Base-by-base conservation (phyloP, 2,797 vertebrate genomes). In the Dendrocincla fuliginosa region DNA sequence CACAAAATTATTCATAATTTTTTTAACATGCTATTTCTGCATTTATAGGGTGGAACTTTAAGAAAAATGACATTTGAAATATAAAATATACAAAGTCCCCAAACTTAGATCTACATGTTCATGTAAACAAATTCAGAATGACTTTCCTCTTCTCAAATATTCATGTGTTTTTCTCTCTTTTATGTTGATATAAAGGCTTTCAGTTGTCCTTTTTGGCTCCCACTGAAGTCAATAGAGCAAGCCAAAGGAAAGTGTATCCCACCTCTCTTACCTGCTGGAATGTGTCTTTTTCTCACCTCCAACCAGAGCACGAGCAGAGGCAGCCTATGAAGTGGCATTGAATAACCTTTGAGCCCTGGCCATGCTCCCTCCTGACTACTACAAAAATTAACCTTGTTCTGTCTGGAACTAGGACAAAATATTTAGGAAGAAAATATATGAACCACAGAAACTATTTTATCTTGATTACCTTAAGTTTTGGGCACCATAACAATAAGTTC, bases 311-410 rank as follows among this genome's bases (percentile, higher is more conserved):
- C 13, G 32, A 73, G 22, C 6, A 78, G 32, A 56, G 50, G 28
- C 28, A 52, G 16, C 11, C 27, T 35, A 15, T 32, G 24, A 57
- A 39, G 19, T 57, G 10, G 2, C 11, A 8, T 0, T 37, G 56
- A 63, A 24, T 7, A 63, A 42, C n/a, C 14, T 52, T n/a, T n/a
- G 19, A 6, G 12, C 33, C 20, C 20, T 32, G 13, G 15, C 30
- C 24, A 25, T 23, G 6, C 3, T 5, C 2, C 3, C 15, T 84
- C 3, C 17, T 33, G 11, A 3, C 3, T 27, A 27, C 10, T 0
- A 2, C 5, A 52, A 57, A 77, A 33, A 32, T 25, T 30, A 30
- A 9, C 14, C 24, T 5, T 33, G 1, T 46, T 24, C 50, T 27
- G 13, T 11, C 19, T 52, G 55, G 28, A 56, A 44, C 11, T 16